These are phyloP conservation scores for Cyprinodon variegatus DNA, from an alignment of 2,113 vertebrate species.

Conservation along the genomic window DNA sequence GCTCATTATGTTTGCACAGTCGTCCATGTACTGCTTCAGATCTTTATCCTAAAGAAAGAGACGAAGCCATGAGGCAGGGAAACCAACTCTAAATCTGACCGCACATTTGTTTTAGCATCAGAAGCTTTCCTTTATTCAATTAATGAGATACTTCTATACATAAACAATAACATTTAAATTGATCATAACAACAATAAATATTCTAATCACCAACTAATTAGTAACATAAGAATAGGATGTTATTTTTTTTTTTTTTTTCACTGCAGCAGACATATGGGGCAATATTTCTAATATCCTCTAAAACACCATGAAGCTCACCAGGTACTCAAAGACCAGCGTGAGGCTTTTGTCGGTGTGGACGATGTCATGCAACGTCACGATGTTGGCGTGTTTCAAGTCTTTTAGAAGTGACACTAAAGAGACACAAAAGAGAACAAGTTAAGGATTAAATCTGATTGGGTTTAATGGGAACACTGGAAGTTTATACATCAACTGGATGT, in stretches of 20 bases:
- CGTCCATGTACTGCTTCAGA: constrained; percentile 99
- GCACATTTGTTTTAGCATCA: background rate
- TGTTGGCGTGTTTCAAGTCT: constrained; percentile 99
- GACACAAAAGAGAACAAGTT: background rate
- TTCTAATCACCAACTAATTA: no score
- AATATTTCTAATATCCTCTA: background rate
- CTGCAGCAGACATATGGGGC: background rate
- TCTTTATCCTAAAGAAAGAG: constrained; percentile 90
- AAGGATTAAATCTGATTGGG: no score
- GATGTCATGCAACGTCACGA: constrained; percentile 98
- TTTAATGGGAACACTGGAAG: no score
- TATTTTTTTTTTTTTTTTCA: background rate
- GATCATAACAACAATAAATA: background rate
- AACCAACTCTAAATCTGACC: no score
- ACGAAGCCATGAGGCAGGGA: constrained; percentile 14
- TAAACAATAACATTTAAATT: background rate
- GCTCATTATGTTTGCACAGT: constrained; percentile 99
- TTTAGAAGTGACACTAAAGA: constrained; percentile 93
- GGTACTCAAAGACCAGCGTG: constrained; percentile 97
- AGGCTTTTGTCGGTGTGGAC: constrained; percentile 99
- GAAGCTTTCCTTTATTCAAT: no score
- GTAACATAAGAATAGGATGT: no score
- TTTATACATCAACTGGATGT: no score
- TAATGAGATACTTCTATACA: no score
- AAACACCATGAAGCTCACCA: constrained; percentile 80